These are phyloP conservation scores for Cyclophora albipunctata DNA, from an alignment of 2,888 invertebrate genomes.

Conservation along the genomic window DNA sequence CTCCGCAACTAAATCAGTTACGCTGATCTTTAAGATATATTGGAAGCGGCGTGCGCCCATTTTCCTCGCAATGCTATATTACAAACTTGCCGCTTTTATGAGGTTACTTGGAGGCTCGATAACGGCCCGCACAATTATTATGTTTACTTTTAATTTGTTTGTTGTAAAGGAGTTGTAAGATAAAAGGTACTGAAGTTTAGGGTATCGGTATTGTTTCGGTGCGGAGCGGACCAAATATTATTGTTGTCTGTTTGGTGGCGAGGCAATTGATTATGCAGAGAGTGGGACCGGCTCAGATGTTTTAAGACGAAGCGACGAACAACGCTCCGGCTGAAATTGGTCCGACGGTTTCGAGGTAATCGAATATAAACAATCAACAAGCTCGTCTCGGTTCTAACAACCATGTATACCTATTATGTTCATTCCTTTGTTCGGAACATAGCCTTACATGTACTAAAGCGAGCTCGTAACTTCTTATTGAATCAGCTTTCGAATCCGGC, in stretches of 20 bases:
- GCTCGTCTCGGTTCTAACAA: slow-evolving; percentile 25
- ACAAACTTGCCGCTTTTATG: slow-evolving; percentile 12
- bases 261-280: slow-evolving; percentile 35
- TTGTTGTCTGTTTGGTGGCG: slow-evolving; percentile 23
- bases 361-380: slow-evolving; percentile 48
- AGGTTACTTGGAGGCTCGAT: background rate
- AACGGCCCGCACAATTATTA: too few species aligned
- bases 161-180: too few species aligned
- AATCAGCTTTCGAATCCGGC: slow-evolving; percentile 50
- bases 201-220: slow-evolving; percentile 6
- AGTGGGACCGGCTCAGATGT: slow-evolving; percentile 29
- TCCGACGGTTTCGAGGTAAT: slow-evolving; percentile 39
- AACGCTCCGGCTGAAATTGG: slow-evolving; percentile 29
- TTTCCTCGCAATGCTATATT: slow-evolving; percentile 10
- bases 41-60: slow-evolving; percentile 22
- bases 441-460: slow-evolving; percentile 36
- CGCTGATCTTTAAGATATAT: slow-evolving; percentile 31
- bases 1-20: slow-evolving; percentile 54
- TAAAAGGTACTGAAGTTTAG: background rate
- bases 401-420: slow-evolving; percentile 20
- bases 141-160: too few species aligned
- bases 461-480: slow-evolving; percentile 54
- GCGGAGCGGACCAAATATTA: slow-evolving; percentile 18
- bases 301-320: slow-evolving; percentile 27
- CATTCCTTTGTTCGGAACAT: slow-evolving; percentile 27